Base-by-base conservation (phyloP, 2,888 invertebrate species). In the Thera britannica region DNA sequence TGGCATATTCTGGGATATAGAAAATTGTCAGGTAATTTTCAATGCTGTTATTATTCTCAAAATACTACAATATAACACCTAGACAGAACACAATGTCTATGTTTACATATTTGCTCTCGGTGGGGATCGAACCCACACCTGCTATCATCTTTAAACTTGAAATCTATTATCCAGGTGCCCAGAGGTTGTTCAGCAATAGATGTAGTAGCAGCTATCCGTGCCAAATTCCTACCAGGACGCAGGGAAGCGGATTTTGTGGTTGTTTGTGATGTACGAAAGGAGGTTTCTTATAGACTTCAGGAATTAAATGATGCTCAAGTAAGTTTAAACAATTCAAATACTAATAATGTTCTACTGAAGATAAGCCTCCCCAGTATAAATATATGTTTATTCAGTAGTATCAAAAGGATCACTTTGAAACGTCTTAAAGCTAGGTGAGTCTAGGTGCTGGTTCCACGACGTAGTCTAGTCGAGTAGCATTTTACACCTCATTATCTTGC, bases 1-100 rank as follows among this genome's bases (percentile, higher is more conserved):
- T 80, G 98, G 97, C 59, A 97, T 98, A 75, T 98, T 98, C 89
- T 98, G 98, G 98, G 98, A 98, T 85, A 98, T 98, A 81, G 98
- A 98, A 92, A 98, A 98, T 87, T 97, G 97, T 86, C 96, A 96
- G 88, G 96, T 96, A 87, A 38, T 49, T 3, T 46, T 38, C 38
- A 38, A 38, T 38, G 38, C 38, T 38, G 3, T 38, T 38, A 38
- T 3, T 38, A 38, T 38, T 3, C 38, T 38, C 38, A 38, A 38
- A 38, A 38, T 38, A 38, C 6, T 23, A 23, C 23, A 38, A 38
- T 38, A 38, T 5, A 38, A 38, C 4, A 5, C 49, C n/a, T 23
- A 23, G 23, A 23, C 23, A 23, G 23, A 23, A 23, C 23, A 23
- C 23, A 23, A 23, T 23, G 23, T 23, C 23, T 23, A 23, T 23